Base-by-base conservation (phyloP, 2,797 vertebrate species). In the Pachyuromys duprasi region DNA sequence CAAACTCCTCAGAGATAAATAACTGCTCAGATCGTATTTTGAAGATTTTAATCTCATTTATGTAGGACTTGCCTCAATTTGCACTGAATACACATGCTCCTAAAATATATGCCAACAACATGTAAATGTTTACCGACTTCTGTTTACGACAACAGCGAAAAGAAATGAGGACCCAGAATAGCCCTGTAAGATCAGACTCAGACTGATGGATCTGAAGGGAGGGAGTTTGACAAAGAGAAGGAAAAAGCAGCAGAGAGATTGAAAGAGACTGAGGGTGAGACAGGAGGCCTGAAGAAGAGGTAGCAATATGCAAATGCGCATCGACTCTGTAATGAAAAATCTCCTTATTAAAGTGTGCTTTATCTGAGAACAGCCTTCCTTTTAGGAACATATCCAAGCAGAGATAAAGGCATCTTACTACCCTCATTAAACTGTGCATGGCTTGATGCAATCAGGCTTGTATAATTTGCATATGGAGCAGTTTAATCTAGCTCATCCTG, bases 381-480 rank as follows among this genome's bases (percentile, higher is more conserved):
- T 98, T 98, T 98, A 97, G 1, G 97, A 98, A 97, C 97, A 98
- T 97, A 98, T 98, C 98, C 98, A 98, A 98, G 98, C 97, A 97
- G 95, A 98, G 98, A 98, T 98, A 98, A 98, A 98, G 98, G 98
- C 98, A 87, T 98, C 97, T 98, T 95, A 98, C 98, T 97, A 92
- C 97, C 97, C 98, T 98, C 98, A 98, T 98, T 99, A 98, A 98
- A 98, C 94, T 97, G 97, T 96, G 98, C 98, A 93, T 97, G 98
- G 98, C 97, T 98, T 98, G 98, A 98, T 98, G 98, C 98, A 98
- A 98, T 98, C 98, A 98, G 98, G 93, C 97, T 98, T 95, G 94
- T 93, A 95, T 97, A 70, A 98, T 98, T 98, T 99, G 98, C 98
- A 98, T 99, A 98, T 97, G 98, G 98, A 98, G 98, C 98, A 98